phyloP scores from a whole-genome alignment of 2,113 vertebrate genomes.

The Craseonycteris thonglongyai region DNA sequence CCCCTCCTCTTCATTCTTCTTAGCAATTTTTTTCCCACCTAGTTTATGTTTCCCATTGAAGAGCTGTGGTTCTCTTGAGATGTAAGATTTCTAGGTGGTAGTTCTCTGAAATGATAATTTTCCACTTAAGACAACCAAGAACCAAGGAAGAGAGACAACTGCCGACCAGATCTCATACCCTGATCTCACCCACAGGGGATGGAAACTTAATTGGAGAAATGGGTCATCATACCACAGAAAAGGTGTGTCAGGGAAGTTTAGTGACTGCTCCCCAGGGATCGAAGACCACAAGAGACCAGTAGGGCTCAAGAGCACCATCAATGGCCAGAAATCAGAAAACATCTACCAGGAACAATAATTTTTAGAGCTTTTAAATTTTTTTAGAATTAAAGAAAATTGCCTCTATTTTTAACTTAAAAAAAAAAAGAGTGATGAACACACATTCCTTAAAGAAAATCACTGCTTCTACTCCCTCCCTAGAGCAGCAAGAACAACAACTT shows the following conservation, averaged over 20 bases:
- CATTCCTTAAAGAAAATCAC: neutral
- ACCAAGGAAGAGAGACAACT: neutral
- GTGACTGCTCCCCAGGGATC: accelerated
- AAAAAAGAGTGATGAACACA: neutral
- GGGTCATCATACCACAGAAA: neutral
- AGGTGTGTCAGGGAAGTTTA: neutral
- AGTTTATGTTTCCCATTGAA: neutral
- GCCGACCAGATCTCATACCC: neutral
- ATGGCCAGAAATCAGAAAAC: neutral
- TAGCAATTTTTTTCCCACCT: neutral
- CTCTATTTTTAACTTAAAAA: neutral
- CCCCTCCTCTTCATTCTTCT: neutral
- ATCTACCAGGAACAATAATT: neutral
- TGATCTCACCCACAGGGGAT: neutral
- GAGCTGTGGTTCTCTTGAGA: neutral
- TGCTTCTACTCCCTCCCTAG: neutral
- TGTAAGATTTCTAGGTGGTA: accelerated
- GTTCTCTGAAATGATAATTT: neutral
- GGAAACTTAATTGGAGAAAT: neutral
- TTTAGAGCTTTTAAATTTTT: neutral
- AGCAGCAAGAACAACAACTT: neutral
- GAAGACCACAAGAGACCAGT: neutral
- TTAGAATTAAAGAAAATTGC: neutral
- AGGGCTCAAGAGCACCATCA: neutral
- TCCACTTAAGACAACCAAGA: neutral